Percentiles rank a stretch among this genome's conserved stretches.
Evolutionary conservation across 2,888 invertebrate species (phyloP).

Genomic region (Agapetus fuscipes): DNA sequence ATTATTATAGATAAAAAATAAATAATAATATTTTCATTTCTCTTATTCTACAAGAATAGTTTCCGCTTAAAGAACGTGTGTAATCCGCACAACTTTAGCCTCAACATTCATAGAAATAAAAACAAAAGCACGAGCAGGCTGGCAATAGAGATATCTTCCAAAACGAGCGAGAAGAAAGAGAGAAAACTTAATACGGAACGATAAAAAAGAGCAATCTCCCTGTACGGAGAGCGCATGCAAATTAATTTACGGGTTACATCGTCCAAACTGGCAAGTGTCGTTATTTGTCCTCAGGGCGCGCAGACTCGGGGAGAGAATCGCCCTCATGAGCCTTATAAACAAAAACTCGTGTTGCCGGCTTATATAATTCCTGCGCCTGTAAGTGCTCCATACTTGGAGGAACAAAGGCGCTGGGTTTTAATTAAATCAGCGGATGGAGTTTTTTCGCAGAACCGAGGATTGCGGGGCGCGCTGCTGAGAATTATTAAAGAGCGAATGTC

Average conservation of each 20-base stretch:
- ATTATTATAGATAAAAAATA: too few relatives aligned
- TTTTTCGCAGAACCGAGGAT: conserved; percentile 6
- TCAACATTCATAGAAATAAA: too few relatives aligned
- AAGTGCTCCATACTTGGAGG: conserved; percentile 15
- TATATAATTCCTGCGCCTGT: conserved; percentile 18
- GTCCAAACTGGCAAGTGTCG: conserved; percentile 22
- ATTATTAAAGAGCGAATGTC: conserved; percentile 10
- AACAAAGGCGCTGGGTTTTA: conserved; percentile 21
- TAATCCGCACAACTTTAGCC: too few relatives aligned
- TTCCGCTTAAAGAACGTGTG: too few relatives aligned
- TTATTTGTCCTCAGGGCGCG: conserved; percentile 21
- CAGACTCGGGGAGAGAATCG: conserved; percentile 20
- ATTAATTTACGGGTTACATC: conserved; percentile 21
- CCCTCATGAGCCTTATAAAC: conserved; percentile 22
- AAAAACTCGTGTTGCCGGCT: conserved; percentile 19
- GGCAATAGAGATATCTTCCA: too few relatives aligned
- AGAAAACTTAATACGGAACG: conserved; percentile 11
- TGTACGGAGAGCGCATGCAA: conserved; percentile 18
- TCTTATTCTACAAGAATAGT: too few relatives aligned
- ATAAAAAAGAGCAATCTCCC: conserved; percentile 14
- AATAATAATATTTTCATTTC: too few relatives aligned
- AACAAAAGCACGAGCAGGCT: too few relatives aligned
- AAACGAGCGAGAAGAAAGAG: conserved; percentile 1
- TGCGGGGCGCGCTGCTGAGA: conserved; percentile 13
- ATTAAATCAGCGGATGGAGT: conserved; percentile 16